Evolutionary conservation across 1,140 invertebrate species (phyloP).

Genomic region (Lasioglossum baleicum): DNA sequence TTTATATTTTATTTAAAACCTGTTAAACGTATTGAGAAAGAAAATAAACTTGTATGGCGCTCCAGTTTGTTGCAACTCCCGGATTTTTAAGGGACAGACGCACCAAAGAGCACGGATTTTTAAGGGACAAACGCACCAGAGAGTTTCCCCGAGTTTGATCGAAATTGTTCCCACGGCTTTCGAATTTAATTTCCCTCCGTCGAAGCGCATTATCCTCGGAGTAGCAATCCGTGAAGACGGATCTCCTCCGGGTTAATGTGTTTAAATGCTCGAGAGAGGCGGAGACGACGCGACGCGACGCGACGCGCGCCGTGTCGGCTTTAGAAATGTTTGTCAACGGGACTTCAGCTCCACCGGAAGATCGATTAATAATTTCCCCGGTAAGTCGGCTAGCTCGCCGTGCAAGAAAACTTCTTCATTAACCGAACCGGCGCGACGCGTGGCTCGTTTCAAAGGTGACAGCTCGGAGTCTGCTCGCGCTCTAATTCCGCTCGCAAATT

Average conservation of each 20-base stretch:
- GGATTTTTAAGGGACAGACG: too few relatives aligned
- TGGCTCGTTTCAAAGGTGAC: constrained; percentile 14
- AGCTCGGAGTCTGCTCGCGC: not conserved
- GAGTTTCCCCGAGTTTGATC: not conserved
- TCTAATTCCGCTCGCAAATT: constrained; percentile 4
- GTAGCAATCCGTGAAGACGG: not conserved
- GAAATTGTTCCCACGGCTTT: not conserved
- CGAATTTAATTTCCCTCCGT: not conserved
- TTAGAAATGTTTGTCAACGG: not conserved
- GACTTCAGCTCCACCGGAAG: not conserved
- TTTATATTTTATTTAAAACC: too few relatives aligned
- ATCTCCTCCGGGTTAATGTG: not conserved
- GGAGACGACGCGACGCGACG: not conserved
- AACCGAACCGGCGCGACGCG: constrained; percentile 3
- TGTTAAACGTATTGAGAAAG: too few relatives aligned
- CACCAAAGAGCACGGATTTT: not conserved
- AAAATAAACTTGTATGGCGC: too few relatives aligned
- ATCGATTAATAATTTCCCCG: constrained; percentile 39
- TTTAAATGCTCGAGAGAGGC: not conserved
- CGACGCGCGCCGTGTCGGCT: not conserved
- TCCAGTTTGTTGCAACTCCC: too few relatives aligned
- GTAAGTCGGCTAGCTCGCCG: not conserved
- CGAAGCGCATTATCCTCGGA: not conserved
- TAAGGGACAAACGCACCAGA: too few relatives aligned
- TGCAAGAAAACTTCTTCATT: constrained; percentile 34